A percentile compares a stretch with the other conserved stretches of the same genome.
Conservation (phyloP, 2,888 invertebrate species). For the Sminthurides aquaticus region DNA sequence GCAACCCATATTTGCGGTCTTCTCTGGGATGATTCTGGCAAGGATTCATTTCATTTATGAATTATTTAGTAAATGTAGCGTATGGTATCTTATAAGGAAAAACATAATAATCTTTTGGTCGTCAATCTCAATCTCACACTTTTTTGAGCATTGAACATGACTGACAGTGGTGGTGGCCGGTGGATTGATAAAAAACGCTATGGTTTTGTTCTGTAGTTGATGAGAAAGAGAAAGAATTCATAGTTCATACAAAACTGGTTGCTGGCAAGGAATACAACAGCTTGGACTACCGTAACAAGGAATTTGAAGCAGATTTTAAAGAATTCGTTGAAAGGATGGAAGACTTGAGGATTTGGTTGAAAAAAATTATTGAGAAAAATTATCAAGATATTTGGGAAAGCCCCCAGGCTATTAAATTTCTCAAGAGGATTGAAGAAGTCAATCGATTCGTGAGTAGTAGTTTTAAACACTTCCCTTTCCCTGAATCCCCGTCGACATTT, state of each 20-base stretch:
- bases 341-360: conserved; percentile 57
- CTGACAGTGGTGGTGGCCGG: no score
- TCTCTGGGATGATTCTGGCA: conserved; percentile 39
- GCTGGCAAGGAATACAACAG: conserved; percentile 85
- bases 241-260: conserved; percentile 49
- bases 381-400: conserved; percentile 87
- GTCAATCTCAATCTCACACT: neutral
- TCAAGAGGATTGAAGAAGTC: conserved; percentile 79
- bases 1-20: conserved; percentile 41
- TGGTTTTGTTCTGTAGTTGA: conserved; percentile 28
- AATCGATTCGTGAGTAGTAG: conserved; percentile 45
- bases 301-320: conserved; percentile 79
- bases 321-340: conserved; percentile 72
- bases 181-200: no score
- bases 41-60: neutral
- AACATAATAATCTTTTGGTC: neutral
- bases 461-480: no score
- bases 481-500: no score
- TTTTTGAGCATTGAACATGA: no score
- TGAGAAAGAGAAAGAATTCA: conserved; percentile 42
- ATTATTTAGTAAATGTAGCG: neutral
- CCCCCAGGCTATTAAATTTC: conserved; percentile 75
- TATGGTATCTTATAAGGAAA: neutral
- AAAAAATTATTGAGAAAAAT: conserved; percentile 70
- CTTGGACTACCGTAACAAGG: conserved; percentile 76